Conservation (phyloP, 2,888 invertebrate genomes). For the Choreutis nemorana region DNA sequence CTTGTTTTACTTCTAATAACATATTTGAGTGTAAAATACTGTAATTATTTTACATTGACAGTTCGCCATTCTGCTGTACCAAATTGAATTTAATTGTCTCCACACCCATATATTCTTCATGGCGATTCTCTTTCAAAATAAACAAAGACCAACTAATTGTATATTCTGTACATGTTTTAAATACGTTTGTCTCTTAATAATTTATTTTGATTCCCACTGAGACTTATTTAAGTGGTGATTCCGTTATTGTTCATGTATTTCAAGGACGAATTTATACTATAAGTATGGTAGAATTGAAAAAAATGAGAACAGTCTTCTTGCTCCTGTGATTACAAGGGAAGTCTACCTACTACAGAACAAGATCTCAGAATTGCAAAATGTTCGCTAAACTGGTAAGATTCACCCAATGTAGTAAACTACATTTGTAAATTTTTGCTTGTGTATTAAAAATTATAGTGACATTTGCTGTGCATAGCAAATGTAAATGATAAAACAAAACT, state of each 20-base stretch:
- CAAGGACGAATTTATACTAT: conserved; percentile 49
- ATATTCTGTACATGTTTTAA: conserved; percentile 41
- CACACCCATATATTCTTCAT: no score
- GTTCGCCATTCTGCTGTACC: no score
- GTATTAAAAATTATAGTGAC: no score
- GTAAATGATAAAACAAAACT: no score
- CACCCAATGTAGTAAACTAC: no score
- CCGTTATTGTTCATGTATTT: conserved; percentile 40
- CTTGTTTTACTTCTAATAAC: no score
- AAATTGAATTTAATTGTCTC: no score
- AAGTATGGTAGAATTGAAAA: conserved; percentile 36
- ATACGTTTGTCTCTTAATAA: conserved; percentile 45
- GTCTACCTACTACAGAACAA: conserved; percentile 10
- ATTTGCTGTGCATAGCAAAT: no score
- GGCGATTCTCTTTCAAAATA: conserved; percentile 28
- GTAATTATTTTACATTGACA: no score
- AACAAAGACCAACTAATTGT: conserved; percentile 52
- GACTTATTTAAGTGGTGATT: conserved; percentile 40
- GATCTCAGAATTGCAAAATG: conserved; percentile 20
- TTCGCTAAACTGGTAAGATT: conserved; percentile 54
- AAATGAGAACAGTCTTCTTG: conserved; percentile 31
- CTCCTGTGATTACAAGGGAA: conserved; percentile 9
- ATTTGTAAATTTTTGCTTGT: no score
- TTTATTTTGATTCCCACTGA: conserved; percentile 51
- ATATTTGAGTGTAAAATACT: no score